phyloP scores from a whole-genome alignment of 2,797 vertebrate species.

The Helostoma temminkii region DNA sequence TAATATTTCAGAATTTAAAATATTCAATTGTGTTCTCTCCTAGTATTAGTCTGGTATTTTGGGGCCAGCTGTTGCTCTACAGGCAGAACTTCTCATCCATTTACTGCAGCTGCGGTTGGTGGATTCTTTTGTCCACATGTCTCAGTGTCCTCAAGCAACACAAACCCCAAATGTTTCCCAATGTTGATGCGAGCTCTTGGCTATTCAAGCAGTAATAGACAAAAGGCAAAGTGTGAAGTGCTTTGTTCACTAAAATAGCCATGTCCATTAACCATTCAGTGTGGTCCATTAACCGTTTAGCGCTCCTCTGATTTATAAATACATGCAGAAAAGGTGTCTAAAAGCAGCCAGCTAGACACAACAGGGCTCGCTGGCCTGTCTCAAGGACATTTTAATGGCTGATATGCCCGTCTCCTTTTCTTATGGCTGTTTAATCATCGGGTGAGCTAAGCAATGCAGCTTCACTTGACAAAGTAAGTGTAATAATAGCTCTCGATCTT shows the following conservation, averaged over 20 bases:
- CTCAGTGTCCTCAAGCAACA: constrained; percentile 9
- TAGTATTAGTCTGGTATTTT: neutral
- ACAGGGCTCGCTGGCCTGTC: neutral
- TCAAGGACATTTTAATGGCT: constrained; percentile 1
- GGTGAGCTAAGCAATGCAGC: constrained; percentile 6
- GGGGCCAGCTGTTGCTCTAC: neutral
- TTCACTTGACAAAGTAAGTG: constrained; percentile 7
- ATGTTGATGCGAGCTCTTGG: neutral
- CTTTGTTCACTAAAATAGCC: neutral
- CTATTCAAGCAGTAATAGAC: neutral
- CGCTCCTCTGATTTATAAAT: constrained; percentile 5
- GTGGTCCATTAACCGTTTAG: constrained; percentile 22
- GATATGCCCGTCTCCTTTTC: neutral
- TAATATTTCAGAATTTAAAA: neutral
- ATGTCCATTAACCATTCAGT: neutral
- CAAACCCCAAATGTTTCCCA: neutral
- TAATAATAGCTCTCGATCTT: constrained; percentile 38
- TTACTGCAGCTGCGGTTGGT: too few species aligned
- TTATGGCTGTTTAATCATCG: neutral
- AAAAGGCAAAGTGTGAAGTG: neutral
- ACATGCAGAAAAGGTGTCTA: constrained; percentile 5
- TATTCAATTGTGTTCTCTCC: neutral
- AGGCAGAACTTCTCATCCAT: too few species aligned
- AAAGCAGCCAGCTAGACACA: constrained; percentile 5
- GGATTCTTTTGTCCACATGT: neutral